Evolutionary conservation across 2,797 vertebrate genomes (phyloP).

Genomic region (Novumbra hubbsi): DNA sequence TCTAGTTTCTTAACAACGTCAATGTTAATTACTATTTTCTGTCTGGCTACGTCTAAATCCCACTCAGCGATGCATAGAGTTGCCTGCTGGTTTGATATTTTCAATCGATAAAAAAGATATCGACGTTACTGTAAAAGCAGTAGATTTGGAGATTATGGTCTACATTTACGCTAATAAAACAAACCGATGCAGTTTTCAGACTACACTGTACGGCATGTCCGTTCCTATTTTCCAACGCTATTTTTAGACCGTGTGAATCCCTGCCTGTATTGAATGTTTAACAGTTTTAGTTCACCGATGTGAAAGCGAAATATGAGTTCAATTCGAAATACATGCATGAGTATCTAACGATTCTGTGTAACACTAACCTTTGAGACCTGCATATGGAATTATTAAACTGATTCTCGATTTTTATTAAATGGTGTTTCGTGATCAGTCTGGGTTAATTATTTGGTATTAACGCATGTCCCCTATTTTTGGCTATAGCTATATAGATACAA

Average conservation of each 20-base stretch:
- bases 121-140: background rate
- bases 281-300: constrained; percentile 37
- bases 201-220: constrained; percentile 17
- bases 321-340: constrained; percentile 15
- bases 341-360: background rate
- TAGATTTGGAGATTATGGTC: background rate
- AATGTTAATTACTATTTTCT: background rate
- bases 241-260: constrained; percentile 73
- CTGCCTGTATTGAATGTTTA: constrained; percentile 45
- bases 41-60: background rate
- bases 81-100: background rate
- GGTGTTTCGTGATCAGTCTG: background rate
- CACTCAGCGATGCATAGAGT: background rate
- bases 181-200: constrained; percentile 4
- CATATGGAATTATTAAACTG: background rate
- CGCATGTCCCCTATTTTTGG: background rate
- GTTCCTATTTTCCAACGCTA: constrained; percentile 62
- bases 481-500: too few relatives aligned
- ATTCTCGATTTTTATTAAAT: background rate
- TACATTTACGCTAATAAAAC: background rate
- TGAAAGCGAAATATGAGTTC: constrained; percentile 61
- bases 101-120: background rate
- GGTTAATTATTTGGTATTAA: background rate
- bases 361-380: too few relatives aligned
- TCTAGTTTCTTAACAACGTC: background rate